Evolutionary conservation across 2,113 vertebrate genomes (phyloP).

Genomic region (Girardinichthys multiradiatus): DNA sequence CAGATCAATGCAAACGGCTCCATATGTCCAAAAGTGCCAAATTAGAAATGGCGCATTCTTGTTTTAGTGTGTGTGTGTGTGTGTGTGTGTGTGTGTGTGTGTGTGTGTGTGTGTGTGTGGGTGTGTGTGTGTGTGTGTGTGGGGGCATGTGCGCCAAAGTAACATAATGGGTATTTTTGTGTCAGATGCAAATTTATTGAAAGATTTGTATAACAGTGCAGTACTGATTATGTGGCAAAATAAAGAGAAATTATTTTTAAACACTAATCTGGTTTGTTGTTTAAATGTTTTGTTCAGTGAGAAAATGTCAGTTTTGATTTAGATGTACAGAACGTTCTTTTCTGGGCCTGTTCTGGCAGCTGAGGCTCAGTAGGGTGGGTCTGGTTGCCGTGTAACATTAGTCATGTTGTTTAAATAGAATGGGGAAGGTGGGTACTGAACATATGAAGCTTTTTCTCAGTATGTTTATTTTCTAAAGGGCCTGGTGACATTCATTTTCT

Average conservation of each 20-base stretch:
- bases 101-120: constrained; percentile 30
- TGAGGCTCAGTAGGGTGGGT: too few relatives aligned
- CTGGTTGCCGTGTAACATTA: too few relatives aligned
- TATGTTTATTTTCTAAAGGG: too few relatives aligned
- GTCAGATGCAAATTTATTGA: constrained; percentile 73
- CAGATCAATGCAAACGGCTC: constrained; percentile 82
- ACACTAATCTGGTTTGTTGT: constrained; percentile 61
- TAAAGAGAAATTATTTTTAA: constrained; percentile 81
- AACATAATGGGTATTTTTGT: constrained; percentile 78
- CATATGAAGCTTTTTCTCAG: too few relatives aligned
- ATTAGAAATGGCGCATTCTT: constrained; percentile 66
- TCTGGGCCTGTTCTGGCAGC: too few relatives aligned
- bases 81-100: constrained; percentile 28
- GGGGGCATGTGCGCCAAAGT: constrained; percentile 44
- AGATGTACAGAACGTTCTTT: too few relatives aligned
- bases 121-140: constrained; percentile 36
- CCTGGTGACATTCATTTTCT: too few relatives aligned
- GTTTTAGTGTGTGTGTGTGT: constrained; percentile 32
- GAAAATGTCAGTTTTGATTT: too few relatives aligned
- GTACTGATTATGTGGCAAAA: constrained; percentile 77
- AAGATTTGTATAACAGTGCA: constrained; percentile 79
- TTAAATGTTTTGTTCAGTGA: constrained; percentile 10
- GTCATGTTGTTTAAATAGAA: too few relatives aligned
- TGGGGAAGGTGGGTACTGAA: too few relatives aligned
- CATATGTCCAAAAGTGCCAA: constrained; percentile 83